A percentile compares a stretch with the other conserved stretches of the same genome.
These are phyloP conservation scores for Platycheirus albimanus DNA, from an alignment of 2,888 invertebrate species.

Conservation along the genomic window DNA sequence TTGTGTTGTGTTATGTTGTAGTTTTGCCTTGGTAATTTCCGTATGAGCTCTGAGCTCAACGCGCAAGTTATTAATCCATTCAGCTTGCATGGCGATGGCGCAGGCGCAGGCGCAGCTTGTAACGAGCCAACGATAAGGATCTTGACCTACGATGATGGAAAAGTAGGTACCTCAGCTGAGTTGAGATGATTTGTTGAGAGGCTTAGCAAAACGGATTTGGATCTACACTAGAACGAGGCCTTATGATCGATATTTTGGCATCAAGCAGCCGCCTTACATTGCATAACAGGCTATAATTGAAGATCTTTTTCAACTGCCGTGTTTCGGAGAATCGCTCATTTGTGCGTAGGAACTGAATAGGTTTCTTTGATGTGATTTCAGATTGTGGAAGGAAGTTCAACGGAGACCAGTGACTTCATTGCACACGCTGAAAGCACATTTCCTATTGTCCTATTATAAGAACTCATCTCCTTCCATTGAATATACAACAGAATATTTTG, in stretches of 20 bases:
- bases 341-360: slow-evolving; percentile 60
- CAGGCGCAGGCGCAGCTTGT: slow-evolving; percentile 40
- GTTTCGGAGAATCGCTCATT: slow-evolving; percentile 49
- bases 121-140: slow-evolving; percentile 68
- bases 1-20: slow-evolving; percentile 10
- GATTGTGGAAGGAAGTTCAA: slow-evolving; percentile 63
- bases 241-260: slow-evolving; percentile 70
- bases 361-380: slow-evolving; percentile 64
- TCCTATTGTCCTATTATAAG: too few relatives aligned
- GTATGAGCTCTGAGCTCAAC: slow-evolving; percentile 36
- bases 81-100: slow-evolving; percentile 50
- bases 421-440: neutral
- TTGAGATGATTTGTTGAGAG: slow-evolving; percentile 73
- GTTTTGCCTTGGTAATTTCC: slow-evolving; percentile 47
- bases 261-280: slow-evolving; percentile 16
- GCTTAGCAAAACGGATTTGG: slow-evolving; percentile 68
- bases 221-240: slow-evolving; percentile 66
- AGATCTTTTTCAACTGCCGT: slow-evolving; percentile 55
- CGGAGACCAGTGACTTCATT: slow-evolving; percentile 51
- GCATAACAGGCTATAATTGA: slow-evolving; percentile 64
- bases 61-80: slow-evolving; percentile 67
- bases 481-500: slow-evolving; percentile 5
- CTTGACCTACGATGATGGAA: slow-evolving; percentile 72
- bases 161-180: slow-evolving; percentile 61
- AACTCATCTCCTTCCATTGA: slow-evolving; percentile 24